A percentile compares a stretch with the other conserved stretches of the same genome.
Evolutionary conservation across 2,797 vertebrate genomes (phyloP).

Genomic region (Myiotriccus ornatus): DNA sequence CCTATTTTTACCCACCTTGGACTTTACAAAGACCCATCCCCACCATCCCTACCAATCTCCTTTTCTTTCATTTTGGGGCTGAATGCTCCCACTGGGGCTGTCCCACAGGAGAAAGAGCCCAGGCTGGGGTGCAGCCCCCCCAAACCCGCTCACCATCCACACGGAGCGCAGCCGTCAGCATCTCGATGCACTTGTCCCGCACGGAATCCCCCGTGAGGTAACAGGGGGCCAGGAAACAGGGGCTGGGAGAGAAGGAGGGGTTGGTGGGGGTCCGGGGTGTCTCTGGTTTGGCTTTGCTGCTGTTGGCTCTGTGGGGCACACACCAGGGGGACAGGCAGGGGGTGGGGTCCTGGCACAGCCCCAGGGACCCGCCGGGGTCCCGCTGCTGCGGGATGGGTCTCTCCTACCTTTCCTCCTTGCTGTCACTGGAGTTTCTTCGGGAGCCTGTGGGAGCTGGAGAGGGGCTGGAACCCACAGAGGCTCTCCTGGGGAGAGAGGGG

Average conservation of each 20-base stretch:
- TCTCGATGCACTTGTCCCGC: slow-evolving; percentile 95
- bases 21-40: not conserved
- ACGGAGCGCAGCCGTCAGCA: slow-evolving; percentile 88
- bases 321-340: not conserved
- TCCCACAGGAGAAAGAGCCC: not conserved
- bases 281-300: slow-evolving; percentile 78
- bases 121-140: not conserved
- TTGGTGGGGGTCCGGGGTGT: slow-evolving; percentile 83
- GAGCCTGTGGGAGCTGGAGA: not conserved
- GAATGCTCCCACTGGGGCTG: not conserved
- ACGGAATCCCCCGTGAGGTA: slow-evolving; percentile 88
- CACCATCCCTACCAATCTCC: not conserved
- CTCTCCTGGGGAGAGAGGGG: not conserved
- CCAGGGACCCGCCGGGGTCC: accelerated
- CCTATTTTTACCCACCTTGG: not conserved
- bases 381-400: accelerated
- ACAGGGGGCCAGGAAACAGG: slow-evolving; percentile 79
- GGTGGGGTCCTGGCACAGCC: not conserved
- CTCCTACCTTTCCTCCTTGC: slow-evolving; percentile 79
- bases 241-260: slow-evolving; percentile 73
- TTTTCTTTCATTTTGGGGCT: not conserved
- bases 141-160: slow-evolving; percentile 81
- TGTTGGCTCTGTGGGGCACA: slow-evolving; percentile 71
- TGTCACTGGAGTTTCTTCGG: slow-evolving; percentile 72
- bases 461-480: slow-evolving; percentile 21